These are phyloP conservation scores for Oncopodura yosiiana DNA, from an alignment of 1,140 invertebrate genomes.

Conservation along the genomic window DNA sequence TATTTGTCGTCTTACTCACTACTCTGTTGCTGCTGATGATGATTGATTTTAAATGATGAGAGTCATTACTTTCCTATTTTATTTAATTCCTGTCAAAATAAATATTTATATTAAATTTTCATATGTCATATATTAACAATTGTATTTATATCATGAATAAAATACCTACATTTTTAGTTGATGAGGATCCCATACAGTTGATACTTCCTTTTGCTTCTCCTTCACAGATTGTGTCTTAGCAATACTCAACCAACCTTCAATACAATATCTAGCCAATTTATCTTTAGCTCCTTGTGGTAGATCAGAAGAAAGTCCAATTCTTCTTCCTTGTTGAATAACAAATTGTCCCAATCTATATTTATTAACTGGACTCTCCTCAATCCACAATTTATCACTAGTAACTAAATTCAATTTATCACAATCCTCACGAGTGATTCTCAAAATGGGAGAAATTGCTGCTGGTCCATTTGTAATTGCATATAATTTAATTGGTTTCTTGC, in stretches of 20 bases:
- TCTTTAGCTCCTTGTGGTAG: conserved; percentile 43
- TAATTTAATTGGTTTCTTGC: conserved; percentile 2
- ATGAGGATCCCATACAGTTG: too few relatives aligned
- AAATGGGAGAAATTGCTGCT: conserved; percentile 62
- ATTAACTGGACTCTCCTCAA: conserved; percentile 45
- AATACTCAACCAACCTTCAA: conserved; percentile 25
- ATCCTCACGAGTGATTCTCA: conserved; percentile 50
- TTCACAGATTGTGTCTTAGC: conserved; percentile 22
- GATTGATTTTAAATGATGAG: too few relatives aligned
- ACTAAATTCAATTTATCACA: conserved; percentile 52
- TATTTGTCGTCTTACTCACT: too few relatives aligned
- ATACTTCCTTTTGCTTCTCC: too few relatives aligned
- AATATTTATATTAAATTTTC: too few relatives aligned
- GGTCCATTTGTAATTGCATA: conserved; percentile 64
- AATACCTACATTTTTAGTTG: too few relatives aligned
- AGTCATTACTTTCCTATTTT: too few relatives aligned
- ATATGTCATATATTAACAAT: too few relatives aligned
- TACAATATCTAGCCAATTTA: conserved; percentile 21
- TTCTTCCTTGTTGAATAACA: conserved; percentile 40
- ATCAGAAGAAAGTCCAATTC: conserved; percentile 63
- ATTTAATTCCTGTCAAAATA: too few relatives aligned
- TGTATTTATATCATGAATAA: too few relatives aligned
- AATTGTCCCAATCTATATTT: conserved; percentile 13
- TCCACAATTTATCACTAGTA: conserved; percentile 49
- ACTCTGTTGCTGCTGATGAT: too few relatives aligned